Base-by-base conservation (phyloP, 2,797 vertebrate species). In the Tadarida brasiliensis region DNA sequence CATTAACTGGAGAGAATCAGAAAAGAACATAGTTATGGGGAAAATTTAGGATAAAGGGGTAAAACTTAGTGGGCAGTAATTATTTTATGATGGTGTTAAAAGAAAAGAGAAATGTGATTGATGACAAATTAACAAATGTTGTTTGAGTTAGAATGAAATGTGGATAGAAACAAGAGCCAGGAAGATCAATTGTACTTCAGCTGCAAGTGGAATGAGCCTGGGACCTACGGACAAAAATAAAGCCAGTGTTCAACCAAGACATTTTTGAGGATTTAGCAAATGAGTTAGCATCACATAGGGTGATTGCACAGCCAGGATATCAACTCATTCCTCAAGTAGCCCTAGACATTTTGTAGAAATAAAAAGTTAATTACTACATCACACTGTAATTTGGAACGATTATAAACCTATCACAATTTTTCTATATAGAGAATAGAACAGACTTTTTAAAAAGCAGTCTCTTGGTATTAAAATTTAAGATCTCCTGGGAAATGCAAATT, bases 401-500 rank as follows among this genome's bases (percentile, higher is more conserved):
- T 96, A 65, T 74, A 56, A 91, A 70, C 30, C 16, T 65, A 65
- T 65, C 8, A 22, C 17, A 70, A 26, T 59, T 94, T 71, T 94
- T 84, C 33, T 90, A 0, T 3, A 14, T 3, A 82, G 51, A 78
- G 26, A 4, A 68, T 28, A 76, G 28, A 88, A 80, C 30, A 80
- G 51, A 59, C n/a, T 44, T 73, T 73, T 88, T 7, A 91, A 51
- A 26, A 86, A 87, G 51, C 57, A 70, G 26, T 86, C 90, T 88
- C 71, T 91, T 73, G n/a, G 63, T 57, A 71, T 70, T 61, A 35
- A 88, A 96, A 93, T 83, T 71, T 67, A 57, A 67, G 33, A 30
- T 87, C 49, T 90, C 35, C 20, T 39, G 30, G 61, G 63, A 84
- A 91, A 86, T 77, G 35, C 19, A 61, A 17, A 14, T 57, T 80